Evolutionary conservation across 2,797 vertebrate species (phyloP), one percentile per base, ranked within the genome.

Genomic region (Graptemys geographica): DNA sequence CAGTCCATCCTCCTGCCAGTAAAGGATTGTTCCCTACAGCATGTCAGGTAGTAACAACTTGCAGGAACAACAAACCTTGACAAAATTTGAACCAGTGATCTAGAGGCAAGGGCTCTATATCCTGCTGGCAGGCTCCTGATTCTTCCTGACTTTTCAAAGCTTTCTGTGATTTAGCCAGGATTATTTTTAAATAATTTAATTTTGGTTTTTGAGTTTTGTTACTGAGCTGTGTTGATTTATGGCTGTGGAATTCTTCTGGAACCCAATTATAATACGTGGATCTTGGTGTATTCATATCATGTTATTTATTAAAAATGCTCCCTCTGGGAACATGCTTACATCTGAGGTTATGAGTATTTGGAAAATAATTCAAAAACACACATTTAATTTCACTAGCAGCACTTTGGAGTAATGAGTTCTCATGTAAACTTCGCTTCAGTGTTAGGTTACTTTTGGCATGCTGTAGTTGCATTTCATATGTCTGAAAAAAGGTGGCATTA

Each of bases 401-500:
- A 81, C 83, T 93, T 92, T 81, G 19, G 9, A 21, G 6, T 90
- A 83, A 79, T 51, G 79, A 55, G 21, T 90, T 94, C 25, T 87
- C 31, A 59, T 81, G 86, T 91, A 84, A 90, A 25, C 33, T 84
- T 94, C 41, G 11, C 52, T 88, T 91, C 3, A 59, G 49, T 81
- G 37, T 86, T 94, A 87, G 79, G 74, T 87, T 96, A 84, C 83
- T 96, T 96, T 76, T 90, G 89, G 83, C 5, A 0, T 88, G 81
- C 27, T 49, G 83, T 81, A 91, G 96, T 92, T 97, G 96, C 96
- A 97, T 96, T 97, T 96, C 96, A 96, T 96, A 94, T 76, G 90
- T 95, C 95, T 96, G 96, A 96, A 97, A 96, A 97, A 95, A 97
- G 97, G 97, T 97, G 97, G 96, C 97, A 97, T 97, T 97, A 96